Base-by-base conservation (phyloP, 1,140 invertebrate genomes). In the Portunus trituberculatus region DNA sequence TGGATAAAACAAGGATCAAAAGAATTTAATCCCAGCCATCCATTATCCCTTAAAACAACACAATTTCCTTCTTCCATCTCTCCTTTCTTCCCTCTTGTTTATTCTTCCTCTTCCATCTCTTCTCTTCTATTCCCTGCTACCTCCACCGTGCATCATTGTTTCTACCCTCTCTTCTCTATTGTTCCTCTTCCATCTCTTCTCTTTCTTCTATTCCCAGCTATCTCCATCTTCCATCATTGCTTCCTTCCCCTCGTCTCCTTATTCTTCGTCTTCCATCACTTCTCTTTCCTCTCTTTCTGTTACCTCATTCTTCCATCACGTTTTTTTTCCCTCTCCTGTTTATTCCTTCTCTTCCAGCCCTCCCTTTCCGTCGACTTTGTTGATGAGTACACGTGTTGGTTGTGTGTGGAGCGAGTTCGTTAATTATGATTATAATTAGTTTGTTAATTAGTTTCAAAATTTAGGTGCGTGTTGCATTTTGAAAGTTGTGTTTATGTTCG, bases 341-440 rank as follows among this genome's bases (percentile, higher is more conserved):
- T 76, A n/a, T n/a, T 76, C n/a, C 20, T 20, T 8, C 67, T n/a
- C 67, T 76, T 25, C 6, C n/a, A 20, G 1, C 67, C 67, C 67
- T 76, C 52, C 52, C 52, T 10, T 20, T 59, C 67, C 67, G 20
- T n/a, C 1, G 67, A 76, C 67, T 59, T 59, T 76, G 67, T 76
- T 76, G 67, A n/a, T 25, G 12, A n/a, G 6, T 76, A n/a, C 4
- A 20, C 67, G 67, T 76, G 67, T n/a, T 76, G 25, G 67, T 76
- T 76, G 67, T 12, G 52, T 59, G 52, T n/a, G n/a, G 67, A 76
- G 67, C 6, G 67, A 76, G 67, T 25, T 76, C 20, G 67, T 76
- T 76, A 25, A 76, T 76, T 76, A 76, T 76, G n/a, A n/a, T 76
- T 76, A 76, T 76, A 76, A 76, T 76, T 76, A 76, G 67, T n/a